Evolutionary conservation across 53 echinoderm and acorn worm species (phyloP).

Genomic region (Astropecten irregularis): DNA sequence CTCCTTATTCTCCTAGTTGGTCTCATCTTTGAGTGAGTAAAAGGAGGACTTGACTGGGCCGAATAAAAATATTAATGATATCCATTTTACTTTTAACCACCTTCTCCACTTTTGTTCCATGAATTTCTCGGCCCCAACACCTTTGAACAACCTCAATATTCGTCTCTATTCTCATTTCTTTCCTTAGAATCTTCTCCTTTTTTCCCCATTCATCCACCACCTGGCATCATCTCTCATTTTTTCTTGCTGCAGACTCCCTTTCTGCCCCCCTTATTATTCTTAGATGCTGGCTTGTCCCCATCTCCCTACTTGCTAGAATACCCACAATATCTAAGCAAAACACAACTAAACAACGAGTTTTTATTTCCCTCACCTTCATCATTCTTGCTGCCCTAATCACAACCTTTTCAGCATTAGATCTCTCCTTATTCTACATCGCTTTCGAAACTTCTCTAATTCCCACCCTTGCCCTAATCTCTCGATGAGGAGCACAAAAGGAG

Average conservation of each 20-base stretch:
- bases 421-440: slow-evolving; percentile 59
- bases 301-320: slow-evolving; percentile 60
- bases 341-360: not conserved
- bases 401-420: slow-evolving; percentile 59
- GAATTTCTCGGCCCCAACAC: not conserved
- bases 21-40: slow-evolving; percentile 55
- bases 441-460: slow-evolving; percentile 71
- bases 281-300: slow-evolving; percentile 63
- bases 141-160: not conserved
- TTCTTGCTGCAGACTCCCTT: slow-evolving; percentile 27
- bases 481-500: slow-evolving; percentile 71
- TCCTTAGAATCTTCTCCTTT: not conserved
- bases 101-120: not conserved
- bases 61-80: slow-evolving; percentile 61
- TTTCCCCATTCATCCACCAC: not conserved
- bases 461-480: slow-evolving; percentile 62
- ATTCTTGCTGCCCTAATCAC: slow-evolving; percentile 45
- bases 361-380: slow-evolving; percentile 17
- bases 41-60: slow-evolving; percentile 78
- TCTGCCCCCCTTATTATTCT: slow-evolving; percentile 49
- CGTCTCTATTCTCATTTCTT: not conserved
- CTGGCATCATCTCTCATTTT: slow-evolving; percentile 24
- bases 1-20: slow-evolving; percentile 43
- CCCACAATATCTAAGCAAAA: not conserved
- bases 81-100: not conserved